phyloP scores from a whole-genome alignment of 2,888 invertebrate genomes.

The Pycnomerus fuliginosus region DNA sequence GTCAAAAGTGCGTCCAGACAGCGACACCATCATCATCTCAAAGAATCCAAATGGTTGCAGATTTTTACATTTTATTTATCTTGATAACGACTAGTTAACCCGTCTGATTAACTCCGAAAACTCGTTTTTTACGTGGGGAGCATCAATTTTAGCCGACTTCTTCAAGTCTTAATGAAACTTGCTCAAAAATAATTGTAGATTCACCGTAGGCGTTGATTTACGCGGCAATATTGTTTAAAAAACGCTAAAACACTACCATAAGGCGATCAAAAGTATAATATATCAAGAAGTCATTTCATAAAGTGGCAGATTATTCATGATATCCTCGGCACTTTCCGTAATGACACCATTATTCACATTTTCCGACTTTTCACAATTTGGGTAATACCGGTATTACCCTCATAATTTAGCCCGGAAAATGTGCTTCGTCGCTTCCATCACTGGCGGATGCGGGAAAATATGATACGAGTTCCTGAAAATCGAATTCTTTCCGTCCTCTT shows the following conservation, averaged over 20 bases:
- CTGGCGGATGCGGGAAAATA: too few species aligned
- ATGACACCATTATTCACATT: slow-evolving; percentile 40
- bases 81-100: slow-evolving; percentile 18
- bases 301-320: slow-evolving; percentile 42
- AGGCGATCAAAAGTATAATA: slow-evolving; percentile 37
- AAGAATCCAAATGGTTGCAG: too few species aligned
- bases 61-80: slow-evolving; percentile 17
- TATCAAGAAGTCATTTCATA: slow-evolving; percentile 42
- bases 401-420: slow-evolving; percentile 22
- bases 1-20: too few species aligned
- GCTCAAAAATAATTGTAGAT: slow-evolving; percentile 8
- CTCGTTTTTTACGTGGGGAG: slow-evolving; percentile 15
- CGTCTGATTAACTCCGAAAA: slow-evolving; percentile 15
- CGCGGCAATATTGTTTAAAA: slow-evolving; percentile 12
- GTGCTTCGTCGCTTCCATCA: too few species aligned
- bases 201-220: slow-evolving; percentile 16
- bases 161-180: slow-evolving; percentile 14
- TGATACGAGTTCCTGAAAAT: too few species aligned
- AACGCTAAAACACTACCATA: slow-evolving; percentile 15
- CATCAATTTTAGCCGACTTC: slow-evolving; percentile 11
- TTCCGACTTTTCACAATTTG: slow-evolving; percentile 29
- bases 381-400: slow-evolving; percentile 25
- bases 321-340: slow-evolving; percentile 39
- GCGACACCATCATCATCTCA: too few species aligned
- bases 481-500: too few species aligned